Evolutionary conservation across 2,888 invertebrate species (phyloP), one percentile per base, ranked within the genome.

Genomic region (Drosophila mimica): DNA sequence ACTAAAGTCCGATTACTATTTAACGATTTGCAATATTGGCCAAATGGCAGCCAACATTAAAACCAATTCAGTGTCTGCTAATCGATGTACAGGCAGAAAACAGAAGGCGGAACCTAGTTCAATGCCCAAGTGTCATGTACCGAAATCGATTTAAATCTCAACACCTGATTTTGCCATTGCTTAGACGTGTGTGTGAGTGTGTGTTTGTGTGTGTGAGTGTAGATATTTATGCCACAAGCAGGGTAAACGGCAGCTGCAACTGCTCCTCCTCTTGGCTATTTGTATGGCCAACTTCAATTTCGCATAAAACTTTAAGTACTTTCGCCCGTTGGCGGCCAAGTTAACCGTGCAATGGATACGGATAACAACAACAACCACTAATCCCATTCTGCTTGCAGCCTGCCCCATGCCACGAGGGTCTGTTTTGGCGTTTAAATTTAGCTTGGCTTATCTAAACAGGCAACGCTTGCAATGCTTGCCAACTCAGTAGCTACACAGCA

Each of bases 251-350:
- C 68, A 52, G 40, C 43, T 67, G 63, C 43, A 52, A 3, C 53
- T 13, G 13, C 25, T 11, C 48, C 56, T 20, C 13, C 38, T 31
- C n/a, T 48, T n/a, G 30, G 59, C 61, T 75, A 73, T 79, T 79
- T 82, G 63, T 71, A 40, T 70, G 71, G 73, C 74, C 76, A 81
- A 80, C 77, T 88, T 82, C 56, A 82, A 80, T 78, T 80, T 83
- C 73, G 64, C 80, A 85, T 88, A 71, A 85, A 85, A 81, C 81
- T 88, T 85, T 82, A 88, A 85, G 77, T 67, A 88, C 88, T 84
- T 76, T 71, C 56, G 78, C 76, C 70, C 78, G 81, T 68, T 83
- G 74, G 81, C 76, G 61, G 64, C 52, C 70, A 80, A 80, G 57
- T 68, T 70, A 70, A 73, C 28, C 64, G 79, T 66, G 76, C 63